Evolutionary conservation across 2,113 vertebrate species (phyloP).

Genomic region (Ochotona princeps): DNA sequence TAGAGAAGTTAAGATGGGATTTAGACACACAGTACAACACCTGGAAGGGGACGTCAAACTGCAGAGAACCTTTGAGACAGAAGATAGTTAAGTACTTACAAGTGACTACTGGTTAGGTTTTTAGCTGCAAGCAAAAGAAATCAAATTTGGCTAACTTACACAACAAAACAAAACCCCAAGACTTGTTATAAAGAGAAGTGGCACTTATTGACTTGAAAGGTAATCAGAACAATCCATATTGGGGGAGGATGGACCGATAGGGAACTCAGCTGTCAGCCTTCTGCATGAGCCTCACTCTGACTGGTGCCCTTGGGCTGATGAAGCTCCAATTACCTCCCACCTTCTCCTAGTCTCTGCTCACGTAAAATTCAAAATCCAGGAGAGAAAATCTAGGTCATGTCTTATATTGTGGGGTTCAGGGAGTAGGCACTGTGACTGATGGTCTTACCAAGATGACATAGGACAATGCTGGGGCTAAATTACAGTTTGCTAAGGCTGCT

Average conservation of each 20-base stretch:
- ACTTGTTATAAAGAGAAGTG: not conserved
- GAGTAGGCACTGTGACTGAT: not conserved
- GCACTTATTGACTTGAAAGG: not conserved
- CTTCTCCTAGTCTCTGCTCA: not conserved
- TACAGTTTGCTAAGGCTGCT: not conserved
- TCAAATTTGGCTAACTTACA: not conserved
- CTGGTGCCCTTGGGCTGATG: not conserved
- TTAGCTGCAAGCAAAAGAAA: not conserved
- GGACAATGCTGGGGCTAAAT: not conserved
- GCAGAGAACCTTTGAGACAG: not conserved
- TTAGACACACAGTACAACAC: not conserved
- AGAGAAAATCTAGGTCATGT: not conserved
- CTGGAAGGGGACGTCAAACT: not conserved
- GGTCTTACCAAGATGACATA: not conserved
- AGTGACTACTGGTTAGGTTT: not conserved
- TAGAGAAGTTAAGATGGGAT: not conserved
- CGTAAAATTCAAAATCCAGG: conserved; percentile 10
- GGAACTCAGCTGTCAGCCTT: not conserved
- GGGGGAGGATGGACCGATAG: not conserved
- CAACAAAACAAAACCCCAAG: not conserved
- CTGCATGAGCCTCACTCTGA: not conserved
- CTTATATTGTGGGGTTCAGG: not conserved
- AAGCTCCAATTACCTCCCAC: not conserved
- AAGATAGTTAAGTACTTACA: not conserved
- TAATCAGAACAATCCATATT: not conserved